Conservation (phyloP, 35 echinoderm and acorn worm genomes). For the Anneissia japonica region DNA sequence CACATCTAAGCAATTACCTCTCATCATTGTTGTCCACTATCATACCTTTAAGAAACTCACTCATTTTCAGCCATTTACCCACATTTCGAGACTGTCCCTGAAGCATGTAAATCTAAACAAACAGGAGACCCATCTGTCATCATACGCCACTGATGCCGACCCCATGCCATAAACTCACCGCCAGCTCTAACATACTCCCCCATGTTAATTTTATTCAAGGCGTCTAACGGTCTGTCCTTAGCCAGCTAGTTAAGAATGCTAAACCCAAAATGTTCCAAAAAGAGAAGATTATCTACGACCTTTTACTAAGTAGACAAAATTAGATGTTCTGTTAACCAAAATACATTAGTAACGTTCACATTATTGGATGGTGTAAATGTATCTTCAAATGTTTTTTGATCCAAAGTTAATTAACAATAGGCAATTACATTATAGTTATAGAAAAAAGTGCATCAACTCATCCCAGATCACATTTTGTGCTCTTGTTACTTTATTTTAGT, state of each 20-base stretch:
- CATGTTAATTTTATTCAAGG: background rate
- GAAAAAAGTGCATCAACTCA: no score
- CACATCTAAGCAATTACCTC: background rate
- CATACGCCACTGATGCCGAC: background rate
- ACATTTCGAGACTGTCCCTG: background rate
- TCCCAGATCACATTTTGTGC: no score
- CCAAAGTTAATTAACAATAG: no score
- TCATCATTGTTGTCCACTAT: background rate
- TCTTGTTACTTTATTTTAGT: no score
- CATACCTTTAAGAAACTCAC: background rate
- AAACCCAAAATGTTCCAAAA: background rate
- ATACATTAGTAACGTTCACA: no score
- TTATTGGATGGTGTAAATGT: no score
- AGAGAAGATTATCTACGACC: background rate
- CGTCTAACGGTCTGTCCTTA: background rate
- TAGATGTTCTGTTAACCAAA: no score
- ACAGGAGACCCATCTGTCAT: background rate
- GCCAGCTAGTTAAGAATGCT: background rate
- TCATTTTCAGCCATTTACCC: background rate
- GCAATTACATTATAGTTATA: no score
- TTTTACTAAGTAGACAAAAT: background rate
- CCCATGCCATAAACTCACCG: background rate
- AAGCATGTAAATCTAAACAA: background rate
- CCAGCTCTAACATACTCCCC: background rate
- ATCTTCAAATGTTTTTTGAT: no score